Evolutionary conservation across 2,113 vertebrate genomes (phyloP), one percentile per base, ranked within the genome.

Genomic region (Ptychochromis oligacanthus): DNA sequence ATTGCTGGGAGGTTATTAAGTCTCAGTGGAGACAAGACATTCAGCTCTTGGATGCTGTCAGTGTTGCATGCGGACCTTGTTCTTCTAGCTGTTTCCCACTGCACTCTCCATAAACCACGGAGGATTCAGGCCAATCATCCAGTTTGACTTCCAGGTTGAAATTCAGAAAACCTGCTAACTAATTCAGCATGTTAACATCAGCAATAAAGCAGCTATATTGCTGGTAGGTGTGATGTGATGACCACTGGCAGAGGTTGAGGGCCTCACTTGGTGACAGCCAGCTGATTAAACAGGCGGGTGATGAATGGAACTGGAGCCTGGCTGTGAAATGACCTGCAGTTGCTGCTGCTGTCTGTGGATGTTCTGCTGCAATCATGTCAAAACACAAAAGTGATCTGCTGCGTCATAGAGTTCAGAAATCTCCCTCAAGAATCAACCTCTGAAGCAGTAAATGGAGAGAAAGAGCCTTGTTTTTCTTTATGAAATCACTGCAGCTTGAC

Each of bases 251-350:
- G 83, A 81, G 87, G 70, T 88, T 75, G 74, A 85, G 81, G 82
- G 55, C 57, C 67, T 9, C 34, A 67, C 70, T 70, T 64, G 81
- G 86, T 87, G 92, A 91, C 89, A 88, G 89, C 56, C 83, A 82
- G 85, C 91, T 91, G 93, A 93, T 92, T 92, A 95, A 92, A 92
- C 85, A 88, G 80, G 26, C 5, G 6, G 55, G 62, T 91, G 91
- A 92, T 91, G 80, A 87, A 90, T 90, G 78, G 64, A 80, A 49
- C 10, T 74, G 70, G 61, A 85, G 62, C 34, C 86, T 54, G 76
- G 72, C 83, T 91, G 89, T 80, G 81, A 83, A 90, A 79, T 76
- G 70, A 55, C 80, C 85, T 80, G 77, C 85, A 80, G 83, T 80
- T 77, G 82, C 60, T 64, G 77, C 75, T 9, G 72, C 52, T 62